Base-by-base conservation (phyloP, 2,888 invertebrate genomes). In the Harpalus rufipes region DNA sequence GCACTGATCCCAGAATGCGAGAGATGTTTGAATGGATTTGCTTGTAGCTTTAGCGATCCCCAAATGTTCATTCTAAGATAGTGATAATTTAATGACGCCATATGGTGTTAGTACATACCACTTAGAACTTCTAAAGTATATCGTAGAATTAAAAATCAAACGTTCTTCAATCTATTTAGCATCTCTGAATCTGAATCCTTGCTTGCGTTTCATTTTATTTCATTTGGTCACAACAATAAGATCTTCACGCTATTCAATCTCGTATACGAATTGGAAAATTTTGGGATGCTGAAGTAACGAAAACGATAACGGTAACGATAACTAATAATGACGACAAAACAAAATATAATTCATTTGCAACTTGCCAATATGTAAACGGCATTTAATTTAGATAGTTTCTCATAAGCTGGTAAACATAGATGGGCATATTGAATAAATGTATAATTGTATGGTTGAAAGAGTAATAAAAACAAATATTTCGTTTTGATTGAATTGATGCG, bases 391-490 rank as follows among this genome's bases (percentile, higher is more conserved):
- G 65, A 56, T 84, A 84, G 84, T 85, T 59, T 85, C 80, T 85
- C 80, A 80, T 85, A 80, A 85, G 79, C 85, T 85, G 85, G 85
- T 85, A 61, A 85, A 63, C 85, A 80, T 85, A 85, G 80, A 80
- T 85, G 85, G 85, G 68, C 85, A 85, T 88, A 86, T 86, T 87
- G 87, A 88, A 88, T 88, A 90, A 89, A 89, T 90, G 90, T 90
- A 89, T 72, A 89, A 89, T 88, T 88, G 89, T 89, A 89, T 90
- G 90, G 88, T 90, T 90, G 89, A 88, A 88, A 76, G 78, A 78
- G 65, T 76, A 84, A 81, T 81, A 81, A 81, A 32, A 84, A 84
- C 78, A 84, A 76, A 63, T 84, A 84, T 84, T 84, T 84, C 63
- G 63, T 78, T 84, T 84, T 78, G 65, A 84, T 84, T 84, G 72